phyloP scores from a whole-genome alignment of 2,113 vertebrate genomes.

The Puntigrus tetrazona region DNA sequence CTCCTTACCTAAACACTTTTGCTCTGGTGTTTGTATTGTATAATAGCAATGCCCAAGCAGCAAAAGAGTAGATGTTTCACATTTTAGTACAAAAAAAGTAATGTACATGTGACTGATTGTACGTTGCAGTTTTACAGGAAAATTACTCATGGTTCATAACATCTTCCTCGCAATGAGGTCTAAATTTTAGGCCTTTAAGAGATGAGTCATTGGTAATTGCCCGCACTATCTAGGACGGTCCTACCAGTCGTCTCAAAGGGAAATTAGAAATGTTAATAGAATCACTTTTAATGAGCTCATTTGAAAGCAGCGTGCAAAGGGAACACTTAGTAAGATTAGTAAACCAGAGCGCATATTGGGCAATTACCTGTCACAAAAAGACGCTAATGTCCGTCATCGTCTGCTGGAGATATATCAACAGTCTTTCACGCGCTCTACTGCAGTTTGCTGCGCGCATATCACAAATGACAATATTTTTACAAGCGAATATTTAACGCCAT shows the following conservation, averaged over 20 bases:
- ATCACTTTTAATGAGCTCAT: background rate
- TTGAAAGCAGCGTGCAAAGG: background rate
- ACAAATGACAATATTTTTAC: background rate
- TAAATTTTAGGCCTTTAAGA: background rate
- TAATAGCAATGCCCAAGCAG: too few species aligned
- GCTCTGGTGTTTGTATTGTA: background rate
- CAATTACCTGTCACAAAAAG: background rate
- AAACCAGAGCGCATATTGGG: background rate
- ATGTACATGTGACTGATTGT: background rate
- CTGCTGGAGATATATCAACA: background rate
- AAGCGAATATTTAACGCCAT: background rate
- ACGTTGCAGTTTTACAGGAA: background rate
- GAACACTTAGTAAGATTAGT: background rate
- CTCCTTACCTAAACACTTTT: background rate
- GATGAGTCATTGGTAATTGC: background rate
- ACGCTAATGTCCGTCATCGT: background rate
- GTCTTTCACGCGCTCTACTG: background rate
- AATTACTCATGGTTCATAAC: background rate
- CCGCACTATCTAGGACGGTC: background rate
- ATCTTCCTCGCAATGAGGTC: background rate
- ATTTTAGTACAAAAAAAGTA: background rate
- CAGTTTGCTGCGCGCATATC: background rate
- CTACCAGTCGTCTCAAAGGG: background rate
- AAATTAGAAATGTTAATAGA: background rate
- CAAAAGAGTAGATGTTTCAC: background rate